Conservation (phyloP, 2,888 invertebrate species). For the Andrena minutula region DNA sequence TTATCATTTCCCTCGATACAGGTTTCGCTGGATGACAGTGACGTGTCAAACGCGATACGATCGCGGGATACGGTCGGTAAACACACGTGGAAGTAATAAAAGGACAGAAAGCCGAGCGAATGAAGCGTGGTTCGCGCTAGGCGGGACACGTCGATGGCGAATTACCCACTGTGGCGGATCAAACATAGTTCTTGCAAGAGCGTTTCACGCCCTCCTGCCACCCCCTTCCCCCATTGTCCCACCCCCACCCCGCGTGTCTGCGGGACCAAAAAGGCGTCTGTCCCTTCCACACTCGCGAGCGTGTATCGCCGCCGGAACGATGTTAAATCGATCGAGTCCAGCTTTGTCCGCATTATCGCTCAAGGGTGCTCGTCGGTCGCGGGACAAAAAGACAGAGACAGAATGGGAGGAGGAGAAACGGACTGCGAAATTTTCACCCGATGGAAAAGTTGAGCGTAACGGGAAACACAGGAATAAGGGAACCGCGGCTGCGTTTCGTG, state of each 20-base stretch:
- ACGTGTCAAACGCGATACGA: conserved; percentile 15
- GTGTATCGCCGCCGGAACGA: conserved; percentile 47
- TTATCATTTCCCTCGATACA: neutral
- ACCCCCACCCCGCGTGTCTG: conserved; percentile 42
- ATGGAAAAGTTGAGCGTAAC: neutral
- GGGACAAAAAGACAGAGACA: conserved; percentile 15
- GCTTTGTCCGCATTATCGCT: conserved; percentile 61
- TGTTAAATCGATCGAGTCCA: conserved; percentile 72
- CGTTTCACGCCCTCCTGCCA: conserved; percentile 62
- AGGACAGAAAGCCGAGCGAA: conserved; percentile 14
- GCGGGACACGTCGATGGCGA: conserved; percentile 55
- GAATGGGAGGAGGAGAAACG: neutral
- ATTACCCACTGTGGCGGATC: conserved; percentile 69
- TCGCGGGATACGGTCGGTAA: conserved; percentile 36
- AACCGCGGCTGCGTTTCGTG: too few relatives aligned
- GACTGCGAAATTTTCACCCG: neutral
- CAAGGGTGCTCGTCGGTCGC: conserved; percentile 19
- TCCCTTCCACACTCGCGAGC: conserved; percentile 59
- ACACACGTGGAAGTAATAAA: conserved; percentile 46
- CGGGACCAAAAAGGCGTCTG: conserved; percentile 54
- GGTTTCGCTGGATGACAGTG: neutral
- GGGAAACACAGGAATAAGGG: neutral
- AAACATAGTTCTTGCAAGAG: conserved; percentile 62
- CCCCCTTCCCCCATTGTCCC: conserved; percentile 4
- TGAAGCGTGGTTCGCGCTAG: conserved; percentile 60